These are phyloP conservation scores for Leptinotarsa peninsularis DNA, from an alignment of 2,888 invertebrate species.

Conservation along the genomic window DNA sequence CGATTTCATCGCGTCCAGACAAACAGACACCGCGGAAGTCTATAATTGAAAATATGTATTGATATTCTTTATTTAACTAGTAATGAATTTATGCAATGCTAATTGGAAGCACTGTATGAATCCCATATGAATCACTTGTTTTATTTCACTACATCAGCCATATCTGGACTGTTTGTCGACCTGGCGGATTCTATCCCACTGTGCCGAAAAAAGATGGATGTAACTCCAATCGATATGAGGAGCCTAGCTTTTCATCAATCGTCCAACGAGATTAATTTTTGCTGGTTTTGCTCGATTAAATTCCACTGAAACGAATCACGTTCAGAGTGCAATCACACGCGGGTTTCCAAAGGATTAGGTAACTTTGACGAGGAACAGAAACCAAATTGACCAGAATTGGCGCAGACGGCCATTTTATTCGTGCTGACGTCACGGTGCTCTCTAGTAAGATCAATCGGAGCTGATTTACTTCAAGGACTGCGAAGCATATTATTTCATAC, in stretches of 20 bases:
- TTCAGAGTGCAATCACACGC: not conserved
- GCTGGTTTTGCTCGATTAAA: not conserved
- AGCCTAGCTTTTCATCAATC: not conserved
- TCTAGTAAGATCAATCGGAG: not conserved
- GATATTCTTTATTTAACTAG: too few species aligned
- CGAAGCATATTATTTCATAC: not conserved
- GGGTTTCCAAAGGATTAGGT: not conserved
- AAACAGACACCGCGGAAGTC: too few species aligned
- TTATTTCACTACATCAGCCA: too few species aligned
- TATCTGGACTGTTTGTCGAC: too few species aligned
- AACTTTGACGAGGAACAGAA: not conserved
- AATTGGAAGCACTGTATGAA: too few species aligned
- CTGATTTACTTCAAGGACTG: not conserved
- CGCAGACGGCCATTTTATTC: not conserved
- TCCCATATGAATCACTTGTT: too few species aligned
- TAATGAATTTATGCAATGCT: too few species aligned
- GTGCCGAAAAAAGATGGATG: too few species aligned
- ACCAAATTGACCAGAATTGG: slow-evolving; percentile 4
- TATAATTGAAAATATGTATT: too few species aligned
- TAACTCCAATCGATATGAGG: not conserved
- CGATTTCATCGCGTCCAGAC: too few species aligned
- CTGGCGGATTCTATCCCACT: too few species aligned
- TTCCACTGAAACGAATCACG: not conserved
- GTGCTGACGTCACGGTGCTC: not conserved
- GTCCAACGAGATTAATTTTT: not conserved